Conservation (phyloP, 2,797 vertebrate species). For the Oreochromis grahami region DNA sequence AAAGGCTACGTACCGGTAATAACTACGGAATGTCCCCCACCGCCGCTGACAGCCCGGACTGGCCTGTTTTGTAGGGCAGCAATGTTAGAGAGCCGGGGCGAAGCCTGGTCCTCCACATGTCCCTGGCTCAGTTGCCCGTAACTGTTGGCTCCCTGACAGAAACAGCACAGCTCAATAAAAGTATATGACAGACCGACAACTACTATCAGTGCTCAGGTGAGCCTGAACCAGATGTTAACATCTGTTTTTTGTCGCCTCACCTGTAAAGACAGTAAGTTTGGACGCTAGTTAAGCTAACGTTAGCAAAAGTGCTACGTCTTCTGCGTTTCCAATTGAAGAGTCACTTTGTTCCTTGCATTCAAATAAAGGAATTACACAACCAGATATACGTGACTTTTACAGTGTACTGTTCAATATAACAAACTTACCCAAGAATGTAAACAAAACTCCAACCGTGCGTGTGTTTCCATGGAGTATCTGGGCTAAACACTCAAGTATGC, state of each 20-base stretch:
- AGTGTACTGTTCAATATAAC: neutral
- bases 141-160: constrained; percentile 88
- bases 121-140: constrained; percentile 89
- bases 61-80: constrained; percentile 39
- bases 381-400: neutral
- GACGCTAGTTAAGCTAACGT: constrained; percentile 1
- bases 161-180: neutral
- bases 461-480: constrained; percentile 60
- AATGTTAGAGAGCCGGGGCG: constrained; percentile 67
- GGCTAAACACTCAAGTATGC: neutral
- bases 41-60: constrained; percentile 75
- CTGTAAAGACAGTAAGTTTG: neutral
- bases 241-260: neutral
- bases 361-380: neutral
- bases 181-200: neutral
- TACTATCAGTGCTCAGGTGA: fast-evolving
- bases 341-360: neutral
- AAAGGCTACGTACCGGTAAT: constrained; percentile 76
- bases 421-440: constrained; percentile 76
- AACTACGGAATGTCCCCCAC: constrained; percentile 86
- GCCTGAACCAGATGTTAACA: neutral
- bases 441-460: constrained; percentile 15
- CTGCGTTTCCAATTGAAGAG: neutral
- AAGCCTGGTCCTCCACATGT: constrained; percentile 79
- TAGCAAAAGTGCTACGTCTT: neutral